Base-by-base conservation (phyloP, 2,888 invertebrate genomes). In the Dicranocentrus wangi region DNA sequence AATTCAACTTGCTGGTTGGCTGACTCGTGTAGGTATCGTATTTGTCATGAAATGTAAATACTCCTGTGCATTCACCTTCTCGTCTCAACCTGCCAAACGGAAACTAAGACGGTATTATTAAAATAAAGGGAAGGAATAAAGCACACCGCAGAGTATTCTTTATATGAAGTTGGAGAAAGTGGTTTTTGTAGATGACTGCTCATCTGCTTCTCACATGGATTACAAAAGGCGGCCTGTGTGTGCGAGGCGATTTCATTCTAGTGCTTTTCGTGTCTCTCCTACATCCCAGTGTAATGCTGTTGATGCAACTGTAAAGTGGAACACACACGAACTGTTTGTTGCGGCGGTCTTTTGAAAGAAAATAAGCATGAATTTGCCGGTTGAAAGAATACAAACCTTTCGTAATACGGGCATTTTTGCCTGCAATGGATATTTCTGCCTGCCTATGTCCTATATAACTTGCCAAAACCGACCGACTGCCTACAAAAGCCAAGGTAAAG, bases 131-230 rank as follows among this genome's bases (percentile, higher is more conserved):
- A 39, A 39, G 13, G 39, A 39, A 39, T 39, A 39, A 39, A 39
- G 39, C 39, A 39, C 39, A 39, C 39, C 39, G 13, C 7, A 39
- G 39, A 39, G 39, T 13, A 39, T 39, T 39, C n/a, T 39, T 39
- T 13, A 39, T 39, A 5, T 5, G 39, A 39, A 8, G 39, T 39
- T 39, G 39, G 39, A 13, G 13, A 51, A 68, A 68, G 19, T 17
- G 68, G 53, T 25, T 68, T 65, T 68, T 43, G 23, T 53, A 53
- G 51, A 68, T 53, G 47, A 27, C 51, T 47, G 47, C 28, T 68
- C 68, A 66, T 66, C 47, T 43, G n/a, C 17, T 66, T 39, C 39
- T 39, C 39, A 8, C 39, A 39, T 13, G 13, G 13, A 39, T 13
- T 39, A 39, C 13, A n/a, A n/a, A n/a, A n/a, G n/a, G n/a, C n/a